These are phyloP conservation scores for Drosophila miranda DNA, from an alignment of 1,140 invertebrate species.

Conservation along the genomic window DNA sequence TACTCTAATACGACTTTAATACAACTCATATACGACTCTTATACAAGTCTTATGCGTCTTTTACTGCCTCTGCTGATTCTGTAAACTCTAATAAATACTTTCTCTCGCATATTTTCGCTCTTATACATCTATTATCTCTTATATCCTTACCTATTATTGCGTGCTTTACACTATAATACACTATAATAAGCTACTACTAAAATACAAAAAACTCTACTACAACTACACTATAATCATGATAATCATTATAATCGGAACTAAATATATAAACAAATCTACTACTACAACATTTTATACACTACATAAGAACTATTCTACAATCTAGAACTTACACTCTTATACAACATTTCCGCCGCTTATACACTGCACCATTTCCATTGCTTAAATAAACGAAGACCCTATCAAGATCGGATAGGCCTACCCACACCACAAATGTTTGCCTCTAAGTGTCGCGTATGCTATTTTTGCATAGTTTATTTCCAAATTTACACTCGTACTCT, in stretches of 20 bases:
- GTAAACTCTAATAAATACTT: not conserved
- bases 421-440: slow-evolving; percentile 16
- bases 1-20: not conserved
- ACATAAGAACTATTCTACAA: not conserved
- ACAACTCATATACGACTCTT: slow-evolving; percentile 9
- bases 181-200: too few species aligned
- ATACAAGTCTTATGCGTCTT: not conserved
- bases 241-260: not conserved
- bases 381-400: slow-evolving; percentile 1
- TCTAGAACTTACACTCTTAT: not conserved
- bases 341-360: slow-evolving; percentile 24
- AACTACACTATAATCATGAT: too few species aligned
- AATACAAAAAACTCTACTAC: too few species aligned
- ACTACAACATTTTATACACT: not conserved
- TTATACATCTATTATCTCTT: too few species aligned
- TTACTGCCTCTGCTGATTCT: not conserved
- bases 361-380: slow-evolving; percentile 6
- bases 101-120: too few species aligned
- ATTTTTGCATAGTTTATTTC: slow-evolving; percentile 6
- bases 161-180: too few species aligned
- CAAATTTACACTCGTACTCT: slow-evolving; percentile 10
- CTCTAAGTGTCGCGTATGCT: slow-evolving; percentile 58
- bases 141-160: too few species aligned
- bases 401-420: not conserved
- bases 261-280: slow-evolving; percentile 1